Evolutionary conservation across 2,113 vertebrate species (phyloP), one percentile per base, ranked within the genome.

Genomic region (Murina feae): DNA sequence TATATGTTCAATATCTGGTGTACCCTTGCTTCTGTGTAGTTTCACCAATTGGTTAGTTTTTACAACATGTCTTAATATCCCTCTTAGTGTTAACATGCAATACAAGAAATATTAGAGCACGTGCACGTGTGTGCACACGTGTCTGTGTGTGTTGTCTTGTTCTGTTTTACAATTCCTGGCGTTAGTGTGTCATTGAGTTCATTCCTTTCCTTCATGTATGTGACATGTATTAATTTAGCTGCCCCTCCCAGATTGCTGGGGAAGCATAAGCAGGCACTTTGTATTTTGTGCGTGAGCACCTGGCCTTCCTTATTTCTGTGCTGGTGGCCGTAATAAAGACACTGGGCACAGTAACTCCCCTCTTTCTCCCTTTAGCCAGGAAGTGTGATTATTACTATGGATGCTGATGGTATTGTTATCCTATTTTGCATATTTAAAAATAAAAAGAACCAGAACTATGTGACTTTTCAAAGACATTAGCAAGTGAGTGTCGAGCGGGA

Each of bases 1-100:
- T 95, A 39, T 75, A 93, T 94, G 96, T 96, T 97, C 96, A 74
- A 94, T 95, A 83, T 95, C 65, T 96, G 91, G 78, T 71, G 78
- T 92, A 58, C 92, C 88, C 89, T 97, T 97, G 80, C 83, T 96
- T 93, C 95, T 96, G 35, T 66, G 63, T 69, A 80, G 72, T 97
- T 97, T 95, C 96, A 93, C 84, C 93, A 97, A 93, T 98, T 97
- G 95, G 86, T 90, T 76, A 91, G 51, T 69, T 39, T 75, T 68
- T 89, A 42, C 37, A 90, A 93, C 86, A 88, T 85, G 74, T 95
- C 60, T 71, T 94, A 65, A 82, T 5, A 65, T 94, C 93, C 96
- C 79, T 95, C 8, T 76, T 86, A 42, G 83, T 23, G 47, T 13
- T 47, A 66, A 42, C 60, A 51, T 69, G 39, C n/a, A 53, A 10